Conservation (phyloP, 2,888 invertebrate genomes). For the Seira musarum region DNA sequence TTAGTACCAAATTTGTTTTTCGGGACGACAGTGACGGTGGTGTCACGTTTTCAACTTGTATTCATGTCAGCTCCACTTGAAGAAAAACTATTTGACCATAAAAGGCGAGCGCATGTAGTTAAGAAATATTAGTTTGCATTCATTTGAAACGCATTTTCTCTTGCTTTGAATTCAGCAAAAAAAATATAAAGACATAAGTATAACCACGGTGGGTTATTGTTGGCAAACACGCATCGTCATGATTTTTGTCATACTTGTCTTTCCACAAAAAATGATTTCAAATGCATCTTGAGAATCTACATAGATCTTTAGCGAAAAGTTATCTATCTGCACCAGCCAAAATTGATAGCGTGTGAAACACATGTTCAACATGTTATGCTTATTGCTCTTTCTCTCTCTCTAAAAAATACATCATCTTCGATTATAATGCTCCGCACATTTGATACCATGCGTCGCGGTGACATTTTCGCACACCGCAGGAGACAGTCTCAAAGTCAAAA, state of each 20-base stretch:
- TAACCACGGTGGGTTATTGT: background rate
- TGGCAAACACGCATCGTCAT: conserved; percentile 15
- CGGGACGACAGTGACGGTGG: background rate
- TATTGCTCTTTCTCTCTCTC: too few species aligned
- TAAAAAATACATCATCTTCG: too few species aligned
- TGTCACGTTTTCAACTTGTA: conserved; percentile 17
- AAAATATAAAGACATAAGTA: background rate
- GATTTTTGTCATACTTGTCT: conserved; percentile 3
- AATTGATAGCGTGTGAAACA: conserved; percentile 6
- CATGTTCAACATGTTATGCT: background rate
- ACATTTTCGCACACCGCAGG: conserved; percentile 37
- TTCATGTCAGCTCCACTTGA: conserved; percentile 20
- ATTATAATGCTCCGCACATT: background rate
- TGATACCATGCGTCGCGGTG: conserved; percentile 17
- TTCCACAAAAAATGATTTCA: background rate
- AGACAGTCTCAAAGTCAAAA: conserved; percentile 16
- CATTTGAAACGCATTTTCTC: background rate
- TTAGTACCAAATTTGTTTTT: background rate
- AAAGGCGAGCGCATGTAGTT: conserved; percentile 18
- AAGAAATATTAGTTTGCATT: conserved; percentile 16
- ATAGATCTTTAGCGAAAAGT: background rate
- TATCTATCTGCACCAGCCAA: too few species aligned
- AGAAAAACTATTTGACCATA: conserved; percentile 22
- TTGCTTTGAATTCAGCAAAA: background rate
- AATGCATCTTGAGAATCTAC: background rate